Percentiles rank a stretch among this genome's conserved stretches.
phyloP scores from a whole-genome alignment of 2,888 invertebrate species.

The Globia sparganii region DNA sequence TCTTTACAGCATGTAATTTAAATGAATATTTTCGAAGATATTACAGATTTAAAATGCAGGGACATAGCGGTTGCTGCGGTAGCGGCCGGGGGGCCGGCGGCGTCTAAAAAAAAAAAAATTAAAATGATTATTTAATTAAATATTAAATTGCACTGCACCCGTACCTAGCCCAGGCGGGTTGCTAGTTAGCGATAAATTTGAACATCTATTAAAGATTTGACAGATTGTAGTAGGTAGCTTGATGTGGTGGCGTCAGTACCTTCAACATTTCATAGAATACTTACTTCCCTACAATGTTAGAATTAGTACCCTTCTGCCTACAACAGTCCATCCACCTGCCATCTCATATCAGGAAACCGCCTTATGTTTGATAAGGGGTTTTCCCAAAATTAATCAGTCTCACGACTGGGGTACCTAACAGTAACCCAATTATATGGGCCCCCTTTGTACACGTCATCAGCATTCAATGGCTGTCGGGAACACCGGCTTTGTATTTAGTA shows the following conservation, averaged over 20 bases:
- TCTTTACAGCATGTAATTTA: no score
- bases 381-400: constrained; percentile 67
- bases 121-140: no score
- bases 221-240: no score
- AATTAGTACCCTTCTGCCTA: constrained; percentile 33
- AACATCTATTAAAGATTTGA: no score
- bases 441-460: constrained; percentile 60
- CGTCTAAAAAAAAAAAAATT: no score
- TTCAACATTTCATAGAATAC: constrained; percentile 18
- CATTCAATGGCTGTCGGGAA: constrained; percentile 60
- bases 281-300: constrained; percentile 27
- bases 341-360: constrained; percentile 44
- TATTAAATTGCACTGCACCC: no score
- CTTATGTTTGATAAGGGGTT: constrained; percentile 62
- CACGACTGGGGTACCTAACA: constrained; percentile 50
- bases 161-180: no score
- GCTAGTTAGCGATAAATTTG: no score
- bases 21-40: no score
- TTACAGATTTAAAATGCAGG: no score
- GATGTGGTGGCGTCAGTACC: not conserved
- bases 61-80: no score
- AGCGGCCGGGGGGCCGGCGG: no score
- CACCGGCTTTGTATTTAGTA: constrained; percentile 49
- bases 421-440: constrained; percentile 63
- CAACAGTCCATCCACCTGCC: constrained; percentile 49